Percentiles rank a stretch among this genome's conserved stretches.
These are phyloP conservation scores for Axis porcinus DNA, from an alignment of 2,113 vertebrate genomes.

Conservation along the genomic window DNA sequence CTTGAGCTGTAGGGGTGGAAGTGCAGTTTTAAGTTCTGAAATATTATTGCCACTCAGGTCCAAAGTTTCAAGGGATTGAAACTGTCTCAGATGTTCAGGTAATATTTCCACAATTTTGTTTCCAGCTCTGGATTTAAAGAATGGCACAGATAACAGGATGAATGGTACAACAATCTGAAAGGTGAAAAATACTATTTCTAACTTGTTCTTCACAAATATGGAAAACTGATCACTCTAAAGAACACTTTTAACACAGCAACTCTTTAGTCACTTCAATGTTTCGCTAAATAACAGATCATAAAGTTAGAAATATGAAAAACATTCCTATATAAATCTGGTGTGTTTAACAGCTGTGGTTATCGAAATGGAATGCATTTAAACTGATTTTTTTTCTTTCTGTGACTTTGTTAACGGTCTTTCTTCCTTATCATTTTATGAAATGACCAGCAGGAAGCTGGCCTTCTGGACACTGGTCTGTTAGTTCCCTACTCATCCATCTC, in stretches of 20 bases:
- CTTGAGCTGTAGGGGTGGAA: conserved; percentile 89
- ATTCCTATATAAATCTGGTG: neutral
- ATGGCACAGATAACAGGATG: neutral
- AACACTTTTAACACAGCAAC: neutral
- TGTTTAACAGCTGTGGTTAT: neutral
- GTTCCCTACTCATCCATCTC: neutral
- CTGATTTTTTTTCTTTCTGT: neutral
- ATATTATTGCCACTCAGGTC: conserved; percentile 95
- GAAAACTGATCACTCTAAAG: neutral
- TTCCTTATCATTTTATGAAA: neutral
- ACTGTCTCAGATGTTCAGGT: conserved; percentile 84
- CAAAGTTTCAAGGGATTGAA: conserved; percentile 90
- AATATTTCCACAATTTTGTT: conserved; percentile 89
- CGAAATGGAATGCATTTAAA: neutral
- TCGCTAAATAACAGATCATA: neutral
- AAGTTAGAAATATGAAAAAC: neutral
- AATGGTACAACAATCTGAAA: neutral
- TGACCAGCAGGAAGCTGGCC: no score
- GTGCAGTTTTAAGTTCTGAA: conserved; percentile 84
- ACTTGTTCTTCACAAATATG: neutral
- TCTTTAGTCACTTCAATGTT: neutral
- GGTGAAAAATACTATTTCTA: neutral
- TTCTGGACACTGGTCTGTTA: neutral
- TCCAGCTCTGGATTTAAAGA: conserved; percentile 88
- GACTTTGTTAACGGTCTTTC: neutral